Percentiles rank a stretch among this genome's conserved stretches.
phyloP scores from a whole-genome alignment of 2,113 vertebrate species.

The Nothocercus julius region DNA sequence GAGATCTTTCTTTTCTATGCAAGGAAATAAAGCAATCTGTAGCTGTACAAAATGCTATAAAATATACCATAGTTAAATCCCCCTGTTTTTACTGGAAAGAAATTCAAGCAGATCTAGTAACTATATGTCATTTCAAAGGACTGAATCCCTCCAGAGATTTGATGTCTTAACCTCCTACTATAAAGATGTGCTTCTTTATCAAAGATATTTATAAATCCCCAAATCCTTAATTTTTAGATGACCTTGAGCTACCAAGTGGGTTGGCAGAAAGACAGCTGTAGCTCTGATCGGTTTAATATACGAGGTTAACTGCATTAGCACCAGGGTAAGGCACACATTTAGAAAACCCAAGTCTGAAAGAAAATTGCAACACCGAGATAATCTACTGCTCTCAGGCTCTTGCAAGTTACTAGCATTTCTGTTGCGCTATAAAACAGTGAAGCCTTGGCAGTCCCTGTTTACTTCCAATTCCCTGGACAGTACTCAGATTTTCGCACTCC shows the following conservation, averaged over 20 bases:
- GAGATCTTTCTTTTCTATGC: slow-evolving; percentile 75
- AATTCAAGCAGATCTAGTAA: slow-evolving; percentile 48
- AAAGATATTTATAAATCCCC: slow-evolving; percentile 49
- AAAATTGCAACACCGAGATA: slow-evolving; percentile 26
- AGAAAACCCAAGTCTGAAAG: slow-evolving; percentile 32
- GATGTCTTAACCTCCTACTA: slow-evolving; percentile 54
- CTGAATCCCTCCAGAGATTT: slow-evolving; percentile 40
- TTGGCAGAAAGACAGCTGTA: slow-evolving; percentile 7
- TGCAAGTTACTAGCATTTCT: slow-evolving; percentile 45
- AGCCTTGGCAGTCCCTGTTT: slow-evolving; percentile 19
- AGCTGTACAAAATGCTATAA: slow-evolving; percentile 49
- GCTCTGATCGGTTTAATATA: neutral
- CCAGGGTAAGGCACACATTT: neutral
- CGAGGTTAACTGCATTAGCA: slow-evolving; percentile 50
- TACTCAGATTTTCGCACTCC: neutral
- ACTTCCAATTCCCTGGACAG: neutral
- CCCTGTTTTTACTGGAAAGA: slow-evolving; percentile 37
- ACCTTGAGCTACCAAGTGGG: slow-evolving; percentile 3
- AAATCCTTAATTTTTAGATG: slow-evolving; percentile 60
- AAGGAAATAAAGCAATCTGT: slow-evolving; percentile 70
- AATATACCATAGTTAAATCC: slow-evolving; percentile 63
- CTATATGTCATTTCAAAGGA: slow-evolving; percentile 48
- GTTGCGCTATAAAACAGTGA: neutral
- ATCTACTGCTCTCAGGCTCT: slow-evolving; percentile 20
- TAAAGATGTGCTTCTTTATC: slow-evolving; percentile 38